Conservation (phyloP, 2,888 invertebrate species). For the Pyrrhia umbra region DNA sequence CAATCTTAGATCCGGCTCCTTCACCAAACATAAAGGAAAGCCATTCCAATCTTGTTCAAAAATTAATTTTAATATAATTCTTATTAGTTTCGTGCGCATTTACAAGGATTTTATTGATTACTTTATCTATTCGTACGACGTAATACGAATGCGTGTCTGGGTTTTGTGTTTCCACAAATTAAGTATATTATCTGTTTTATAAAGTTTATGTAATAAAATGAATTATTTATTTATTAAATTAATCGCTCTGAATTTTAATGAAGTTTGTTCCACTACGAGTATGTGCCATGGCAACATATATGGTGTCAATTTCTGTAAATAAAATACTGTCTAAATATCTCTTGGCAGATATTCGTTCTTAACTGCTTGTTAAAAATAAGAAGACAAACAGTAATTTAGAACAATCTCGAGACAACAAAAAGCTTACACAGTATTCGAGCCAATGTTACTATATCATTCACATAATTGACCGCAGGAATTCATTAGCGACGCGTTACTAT, state of each 20-base stretch:
- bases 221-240: slow-evolving; percentile 12
- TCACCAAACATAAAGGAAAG: neutral
- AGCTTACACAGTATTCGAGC: slow-evolving; percentile 59
- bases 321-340: neutral
- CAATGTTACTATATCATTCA: slow-evolving; percentile 59
- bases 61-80: slow-evolving; percentile 10
- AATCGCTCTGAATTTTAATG: slow-evolving; percentile 4
- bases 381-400: slow-evolving; percentile 19
- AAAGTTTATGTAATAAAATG: slow-evolving; percentile 16
- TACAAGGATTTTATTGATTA: slow-evolving; percentile 18
- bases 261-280: neutral
- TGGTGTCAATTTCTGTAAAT: neutral
- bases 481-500: slow-evolving; percentile 58
- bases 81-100: slow-evolving; percentile 6
- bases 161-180: slow-evolving; percentile 6
- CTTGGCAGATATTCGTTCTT: neutral
- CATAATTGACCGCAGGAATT: slow-evolving; percentile 72
- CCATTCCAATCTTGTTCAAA: neutral
- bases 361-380: neutral
- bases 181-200: slow-evolving; percentile 2
- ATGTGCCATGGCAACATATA: neutral
- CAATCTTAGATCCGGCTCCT: no score
- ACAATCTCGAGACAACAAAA: slow-evolving; percentile 51
- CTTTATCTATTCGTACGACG: slow-evolving; percentile 2
- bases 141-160: neutral